Percentiles rank a stretch among this genome's conserved stretches.
Evolutionary conservation across 2,797 vertebrate species (phyloP).

Genomic region (Acanthurus leucopareius): DNA sequence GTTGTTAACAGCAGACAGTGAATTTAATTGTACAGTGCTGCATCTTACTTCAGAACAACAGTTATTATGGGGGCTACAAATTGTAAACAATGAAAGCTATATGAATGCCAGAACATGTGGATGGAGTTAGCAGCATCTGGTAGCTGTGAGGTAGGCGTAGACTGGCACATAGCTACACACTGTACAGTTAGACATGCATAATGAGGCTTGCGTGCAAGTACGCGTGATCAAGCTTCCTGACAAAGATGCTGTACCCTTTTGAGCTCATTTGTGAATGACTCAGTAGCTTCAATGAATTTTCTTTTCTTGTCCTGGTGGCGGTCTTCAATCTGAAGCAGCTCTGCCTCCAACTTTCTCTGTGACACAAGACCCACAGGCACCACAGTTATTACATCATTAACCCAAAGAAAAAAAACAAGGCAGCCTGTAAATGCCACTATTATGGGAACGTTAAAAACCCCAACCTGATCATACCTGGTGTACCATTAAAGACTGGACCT

Average conservation of each 20-base stretch:
- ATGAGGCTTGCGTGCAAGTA: conserved; percentile 58
- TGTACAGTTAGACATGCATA: conserved; percentile 45
- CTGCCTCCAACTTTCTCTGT: conserved; percentile 97
- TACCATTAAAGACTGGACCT: conserved; percentile 98
- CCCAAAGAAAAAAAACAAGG: conserved; percentile 7
- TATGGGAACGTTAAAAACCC: not conserved
- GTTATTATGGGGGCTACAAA: conserved; percentile 51
- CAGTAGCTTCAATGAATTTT: conserved; percentile 97
- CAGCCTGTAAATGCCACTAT: not conserved
- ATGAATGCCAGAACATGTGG: conserved; percentile 69
- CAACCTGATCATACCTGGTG: conserved; percentile 92
- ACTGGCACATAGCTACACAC: conserved; percentile 48
- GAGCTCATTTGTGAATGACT: conserved; percentile 96
- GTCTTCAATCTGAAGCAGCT: conserved; percentile 97
- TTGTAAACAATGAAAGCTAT: conserved; percentile 61
- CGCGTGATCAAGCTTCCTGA: conserved; percentile 34
- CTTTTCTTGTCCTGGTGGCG: conserved; percentile 99
- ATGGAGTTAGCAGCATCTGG: conserved; percentile 69
- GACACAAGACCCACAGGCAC: conserved; percentile 55
- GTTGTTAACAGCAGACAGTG: conserved; percentile 40
- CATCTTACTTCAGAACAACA: conserved; percentile 48
- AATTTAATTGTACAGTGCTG: conserved; percentile 36
- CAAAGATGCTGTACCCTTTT: conserved; percentile 90
- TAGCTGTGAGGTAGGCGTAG: conserved; percentile 54
- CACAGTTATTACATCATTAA: not conserved